A percentile compares a stretch with the other conserved stretches of the same genome.
Conservation (phyloP, 2,888 invertebrate species). For the Nomada fucata region DNA sequence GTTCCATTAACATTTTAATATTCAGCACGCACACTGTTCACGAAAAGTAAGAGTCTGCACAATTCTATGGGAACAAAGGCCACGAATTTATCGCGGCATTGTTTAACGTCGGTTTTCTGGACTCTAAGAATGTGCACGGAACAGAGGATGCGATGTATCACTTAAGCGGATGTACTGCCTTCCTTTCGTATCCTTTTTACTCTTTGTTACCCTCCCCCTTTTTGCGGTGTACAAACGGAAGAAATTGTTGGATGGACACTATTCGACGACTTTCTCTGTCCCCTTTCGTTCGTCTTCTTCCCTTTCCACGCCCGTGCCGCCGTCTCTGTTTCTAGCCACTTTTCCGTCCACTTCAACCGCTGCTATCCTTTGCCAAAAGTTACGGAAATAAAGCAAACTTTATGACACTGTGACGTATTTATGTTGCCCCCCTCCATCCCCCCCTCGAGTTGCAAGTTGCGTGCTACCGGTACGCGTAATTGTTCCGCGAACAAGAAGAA, state of each 20-base stretch:
- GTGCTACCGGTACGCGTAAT: slow-evolving; percentile 19
- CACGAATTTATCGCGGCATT: slow-evolving; percentile 58
- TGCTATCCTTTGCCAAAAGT: slow-evolving; percentile 47
- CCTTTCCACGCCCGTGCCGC: neutral
- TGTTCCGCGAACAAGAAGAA: slow-evolving; percentile 29
- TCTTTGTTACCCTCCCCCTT: slow-evolving; percentile 27
- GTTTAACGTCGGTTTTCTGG: slow-evolving; percentile 52
- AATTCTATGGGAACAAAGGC: slow-evolving; percentile 36
- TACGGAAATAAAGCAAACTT: slow-evolving; percentile 63
- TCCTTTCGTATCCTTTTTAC: slow-evolving; percentile 48
- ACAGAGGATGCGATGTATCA: slow-evolving; percentile 71
- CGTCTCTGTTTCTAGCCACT: neutral
- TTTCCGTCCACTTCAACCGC: slow-evolving; percentile 1
- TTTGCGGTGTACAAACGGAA: neutral
- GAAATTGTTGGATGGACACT: neutral
- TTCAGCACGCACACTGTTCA: neutral
- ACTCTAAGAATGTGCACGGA: slow-evolving; percentile 48
- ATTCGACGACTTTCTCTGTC: slow-evolving; percentile 9
- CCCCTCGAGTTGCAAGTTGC: neutral
- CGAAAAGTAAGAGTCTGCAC: neutral
- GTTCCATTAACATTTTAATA: slow-evolving; percentile 54
- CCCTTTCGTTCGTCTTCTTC: neutral
- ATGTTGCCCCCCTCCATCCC: slow-evolving; percentile 10
- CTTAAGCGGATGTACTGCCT: slow-evolving; percentile 70
- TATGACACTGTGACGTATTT: slow-evolving; percentile 50